Evolutionary conservation across 1,140 invertebrate genomes (phyloP).

Genomic region (Wiebesia pumilae): DNA sequence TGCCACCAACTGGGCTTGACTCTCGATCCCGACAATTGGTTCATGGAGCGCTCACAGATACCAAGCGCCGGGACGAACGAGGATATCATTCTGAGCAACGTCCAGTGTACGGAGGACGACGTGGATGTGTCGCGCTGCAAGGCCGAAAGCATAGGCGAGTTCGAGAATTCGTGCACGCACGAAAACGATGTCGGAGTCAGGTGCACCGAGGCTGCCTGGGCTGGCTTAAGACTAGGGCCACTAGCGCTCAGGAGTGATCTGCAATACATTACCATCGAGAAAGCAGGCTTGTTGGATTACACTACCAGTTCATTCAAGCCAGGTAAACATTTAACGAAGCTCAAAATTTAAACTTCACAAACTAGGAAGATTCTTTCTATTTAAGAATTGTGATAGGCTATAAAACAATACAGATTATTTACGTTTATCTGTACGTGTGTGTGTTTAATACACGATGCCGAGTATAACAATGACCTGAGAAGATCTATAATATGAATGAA

Average conservation of each 20-base stretch:
- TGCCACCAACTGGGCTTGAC: conserved; percentile 96
- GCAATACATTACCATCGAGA: conserved; percentile 92
- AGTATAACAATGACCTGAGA: too few species aligned
- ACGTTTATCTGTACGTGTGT: too few species aligned
- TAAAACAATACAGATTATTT: too few species aligned
- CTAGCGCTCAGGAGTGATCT: conserved; percentile 89
- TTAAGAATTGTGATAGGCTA: too few species aligned
- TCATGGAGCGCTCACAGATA: conserved; percentile 85
- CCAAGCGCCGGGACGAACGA: conserved; percentile 86
- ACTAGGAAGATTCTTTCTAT: too few species aligned
- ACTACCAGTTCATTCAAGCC: conserved; percentile 92
- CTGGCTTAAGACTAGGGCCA: conserved; percentile 91
- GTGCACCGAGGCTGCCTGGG: conserved; percentile 94
- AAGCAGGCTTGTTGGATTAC: conserved; percentile 95
- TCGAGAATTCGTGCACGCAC: conserved; percentile 93
- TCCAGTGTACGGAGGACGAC: conserved; percentile 93
- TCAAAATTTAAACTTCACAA: too few species aligned
- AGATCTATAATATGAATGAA: too few species aligned
- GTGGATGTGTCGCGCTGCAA: conserved; percentile 93
- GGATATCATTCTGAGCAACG: conserved; percentile 88
- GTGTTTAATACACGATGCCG: too few species aligned
- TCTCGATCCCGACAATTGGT: conserved; percentile 94
- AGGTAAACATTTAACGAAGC: conserved; percentile 70
- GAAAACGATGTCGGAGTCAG: conserved; percentile 90
- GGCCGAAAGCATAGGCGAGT: conserved; percentile 84